phyloP scores from a whole-genome alignment of 2,113 vertebrate genomes.

The Eclectus roratus region DNA sequence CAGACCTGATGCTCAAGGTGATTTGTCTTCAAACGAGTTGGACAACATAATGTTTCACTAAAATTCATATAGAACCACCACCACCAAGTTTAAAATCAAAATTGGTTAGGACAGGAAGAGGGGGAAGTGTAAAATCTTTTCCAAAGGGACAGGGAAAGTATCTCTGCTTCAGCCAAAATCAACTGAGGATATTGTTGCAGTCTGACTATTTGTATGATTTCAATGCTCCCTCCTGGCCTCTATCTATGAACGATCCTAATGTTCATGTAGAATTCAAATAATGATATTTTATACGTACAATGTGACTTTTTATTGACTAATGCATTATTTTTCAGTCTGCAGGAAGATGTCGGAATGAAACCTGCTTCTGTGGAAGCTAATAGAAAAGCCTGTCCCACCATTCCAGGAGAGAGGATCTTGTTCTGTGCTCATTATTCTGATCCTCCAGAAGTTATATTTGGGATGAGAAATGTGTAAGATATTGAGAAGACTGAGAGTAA shows the following conservation, averaged over 20 bases:
- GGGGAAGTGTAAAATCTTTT: neutral
- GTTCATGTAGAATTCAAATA: neutral
- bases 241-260: neutral
- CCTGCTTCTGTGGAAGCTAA: neutral
- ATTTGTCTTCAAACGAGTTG: neutral
- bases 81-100: neutral
- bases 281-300: neutral
- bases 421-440: neutral
- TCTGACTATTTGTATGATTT: neutral
- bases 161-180: neutral
- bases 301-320: neutral
- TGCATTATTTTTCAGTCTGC: neutral
- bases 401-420: neutral
- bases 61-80: neutral
- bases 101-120: neutral
- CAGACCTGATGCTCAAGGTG: accelerated
- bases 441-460: neutral
- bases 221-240: neutral
- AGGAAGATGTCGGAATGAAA: neutral
- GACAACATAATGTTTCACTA: neutral
- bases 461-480: neutral
- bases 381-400: neutral
- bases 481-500: neutral
- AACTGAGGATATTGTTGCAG: neutral
- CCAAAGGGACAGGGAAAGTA: accelerated